Percentiles rank a stretch among this genome's conserved stretches.
Evolutionary conservation across 2,113 vertebrate species (phyloP).

Genomic region (Murina feae): DNA sequence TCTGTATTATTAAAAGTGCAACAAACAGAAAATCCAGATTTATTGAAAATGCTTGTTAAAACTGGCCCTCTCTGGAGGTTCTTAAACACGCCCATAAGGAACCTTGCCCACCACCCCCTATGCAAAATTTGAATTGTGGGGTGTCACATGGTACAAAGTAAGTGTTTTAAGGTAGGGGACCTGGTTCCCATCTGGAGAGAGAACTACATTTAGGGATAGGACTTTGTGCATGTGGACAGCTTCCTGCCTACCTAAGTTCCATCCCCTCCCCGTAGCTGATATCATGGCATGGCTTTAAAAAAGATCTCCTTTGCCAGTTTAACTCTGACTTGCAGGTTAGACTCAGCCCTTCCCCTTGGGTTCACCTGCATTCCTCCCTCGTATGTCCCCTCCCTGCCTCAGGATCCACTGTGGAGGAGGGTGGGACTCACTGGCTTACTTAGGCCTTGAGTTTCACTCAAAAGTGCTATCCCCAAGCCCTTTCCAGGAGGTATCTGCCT

Average conservation of each 20-base stretch:
- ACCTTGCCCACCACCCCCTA: background rate
- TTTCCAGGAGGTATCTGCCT: background rate
- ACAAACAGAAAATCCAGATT: background rate
- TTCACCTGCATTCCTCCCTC: background rate
- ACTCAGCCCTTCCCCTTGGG: background rate
- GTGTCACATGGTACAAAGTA: background rate
- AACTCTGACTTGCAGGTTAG: background rate
- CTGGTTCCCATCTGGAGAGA: background rate
- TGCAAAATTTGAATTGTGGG: background rate
- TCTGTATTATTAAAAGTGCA: background rate
- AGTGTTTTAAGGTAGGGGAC: background rate
- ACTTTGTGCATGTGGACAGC: background rate
- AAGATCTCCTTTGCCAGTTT: background rate
- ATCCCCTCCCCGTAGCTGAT: background rate
- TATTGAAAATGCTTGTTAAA: background rate
- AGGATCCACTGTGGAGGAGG: rapidly evolving
- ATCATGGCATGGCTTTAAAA: background rate
- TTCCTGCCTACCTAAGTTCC: background rate
- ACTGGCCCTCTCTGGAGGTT: background rate
- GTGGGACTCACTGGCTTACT: background rate
- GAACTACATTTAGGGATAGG: too few relatives aligned
- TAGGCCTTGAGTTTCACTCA: background rate
- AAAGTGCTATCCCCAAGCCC: background rate
- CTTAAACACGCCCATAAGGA: background rate
- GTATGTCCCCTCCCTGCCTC: background rate